A percentile compares a stretch with the other conserved stretches of the same genome.
These are phyloP conservation scores for Callocephalon fimbriatum DNA, from an alignment of 2,113 vertebrate species.

Conservation along the genomic window DNA sequence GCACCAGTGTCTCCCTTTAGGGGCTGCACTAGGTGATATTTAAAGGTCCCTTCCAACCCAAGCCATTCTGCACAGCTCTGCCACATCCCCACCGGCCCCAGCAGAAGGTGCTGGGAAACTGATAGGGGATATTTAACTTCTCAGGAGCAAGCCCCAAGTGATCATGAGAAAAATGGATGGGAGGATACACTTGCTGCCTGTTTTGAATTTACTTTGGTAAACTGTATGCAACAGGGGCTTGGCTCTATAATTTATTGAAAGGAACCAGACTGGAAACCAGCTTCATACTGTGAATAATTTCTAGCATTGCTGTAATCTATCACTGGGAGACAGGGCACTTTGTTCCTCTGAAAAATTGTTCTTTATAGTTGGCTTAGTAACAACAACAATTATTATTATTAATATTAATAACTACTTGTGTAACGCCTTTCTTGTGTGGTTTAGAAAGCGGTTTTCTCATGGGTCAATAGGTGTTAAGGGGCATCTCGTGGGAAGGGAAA, in stretches of 20 bases:
- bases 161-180: background rate
- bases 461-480: background rate
- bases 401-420: conserved; percentile 67
- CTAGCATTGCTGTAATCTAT: conserved; percentile 53
- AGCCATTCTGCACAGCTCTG: background rate
- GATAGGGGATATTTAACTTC: background rate
- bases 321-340: conserved; percentile 52
- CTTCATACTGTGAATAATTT: conserved; percentile 72
- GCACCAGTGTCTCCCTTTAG: accelerated
- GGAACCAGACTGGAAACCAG: conserved; percentile 65
- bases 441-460: background rate
- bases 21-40: background rate
- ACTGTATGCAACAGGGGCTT: background rate
- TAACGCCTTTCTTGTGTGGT: background rate
- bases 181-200: background rate
- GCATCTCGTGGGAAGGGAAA: background rate
- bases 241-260: conserved; percentile 63
- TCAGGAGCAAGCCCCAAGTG: background rate
- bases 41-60: background rate
- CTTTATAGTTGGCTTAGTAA: conserved; percentile 60
- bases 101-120: background rate
- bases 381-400: conserved; percentile 71
- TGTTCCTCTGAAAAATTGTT: conserved; percentile 72
- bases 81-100: background rate
- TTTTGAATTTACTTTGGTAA: conserved; percentile 36